Evolutionary conservation across 2,113 vertebrate genomes (phyloP), one percentile per base, ranked within the genome.

Genomic region (Phrynosoma blainvillii): DNA sequence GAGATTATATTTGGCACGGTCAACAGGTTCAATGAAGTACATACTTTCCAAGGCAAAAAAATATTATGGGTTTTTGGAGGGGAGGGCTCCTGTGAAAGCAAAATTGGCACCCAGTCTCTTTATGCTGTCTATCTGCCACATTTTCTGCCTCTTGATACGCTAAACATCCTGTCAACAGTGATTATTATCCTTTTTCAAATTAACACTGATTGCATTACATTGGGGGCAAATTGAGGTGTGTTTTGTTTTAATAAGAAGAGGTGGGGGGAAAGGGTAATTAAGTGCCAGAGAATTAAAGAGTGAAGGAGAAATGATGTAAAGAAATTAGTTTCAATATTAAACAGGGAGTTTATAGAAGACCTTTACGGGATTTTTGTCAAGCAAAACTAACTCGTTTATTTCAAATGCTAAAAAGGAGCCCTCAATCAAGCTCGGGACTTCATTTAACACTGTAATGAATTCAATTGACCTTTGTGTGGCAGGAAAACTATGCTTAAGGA

Each of bases 341-440:
- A 76, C 9, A 52, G 68, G 10, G 87, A 62, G 87, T 93, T 93
- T 71, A 92, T 94, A 94, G 93, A 32, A 90, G 92, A 89, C 92
- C 73, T 91, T 91, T 93, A 89, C 90, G 84, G 85, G 92, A 83
- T 89, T 94, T 95, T 93, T 93, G 93, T 96, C 94, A 95, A 90
- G 93, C 83, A 92, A 95, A 95, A 88, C 88, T 89, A 94, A 93
- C 91, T 93, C 95, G 92, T 92, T 93, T 91, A 95, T 94, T 92
- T 87, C 3, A 91, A 93, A 88, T 87, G 90, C 78, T 94, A 94
- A 92, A 94, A 88, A 95, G 87, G 89, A 93, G 3, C 88, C 87
- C 93, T 95, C 95, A 93, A 94, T 95, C 94, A 93, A 93, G 94
- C 88, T 40, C 32, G 87, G 91, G 94, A 91, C 89, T 95, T 94